Base-by-base conservation (phyloP, 2,797 vertebrate species). In the Thaleichthys pacificus region DNA sequence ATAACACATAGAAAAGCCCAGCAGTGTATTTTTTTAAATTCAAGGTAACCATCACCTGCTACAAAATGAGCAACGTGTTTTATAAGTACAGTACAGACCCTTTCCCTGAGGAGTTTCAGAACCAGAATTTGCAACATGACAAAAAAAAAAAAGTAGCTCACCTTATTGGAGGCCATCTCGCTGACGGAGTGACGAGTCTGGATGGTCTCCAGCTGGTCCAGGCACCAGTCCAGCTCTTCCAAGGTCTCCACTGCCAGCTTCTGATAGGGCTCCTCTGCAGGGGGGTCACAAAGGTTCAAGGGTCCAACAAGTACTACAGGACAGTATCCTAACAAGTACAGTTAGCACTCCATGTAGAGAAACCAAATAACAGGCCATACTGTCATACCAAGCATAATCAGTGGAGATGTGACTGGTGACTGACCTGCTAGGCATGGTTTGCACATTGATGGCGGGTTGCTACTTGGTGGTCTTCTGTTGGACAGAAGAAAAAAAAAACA, bases 121-220 rank as follows among this genome's bases (percentile, higher is more conserved):
- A 15, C 49, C 49, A 51, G 11, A 17, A 51, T 51, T 28, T 12
- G 57, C 57, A 61, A 28, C 24, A 24, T 24, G 24, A 24, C 24
- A 24, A 24, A 24, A 24, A 24, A 24, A 24, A 24, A 24, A 24
- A 24, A 21, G 1, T 12, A 73, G 30, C 80, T 91, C 85, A 97
- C 97, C 95, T 98, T 98, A 87, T 94, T 97, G 80, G 97, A 98
- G 3, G 97, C 97, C 97, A 98, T 98, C 83, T 97, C 97, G 28
- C 96, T 93, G 85, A 98, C 97, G 0, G 97, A 98, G 82, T 96
- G 90, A 38, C 94, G 87, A 0, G 96, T 97, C 91, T 97, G 97
- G 80, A 99, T 88, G 0, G 96, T 97, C 91, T 98, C 96, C 90
- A 99, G 91, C 88, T 98, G 96, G 79, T 98, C 96, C 91, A 98